These are phyloP conservation scores for Oreohelix idahoensis DNA, from an alignment of 1,140 invertebrate species.

Conservation along the genomic window DNA sequence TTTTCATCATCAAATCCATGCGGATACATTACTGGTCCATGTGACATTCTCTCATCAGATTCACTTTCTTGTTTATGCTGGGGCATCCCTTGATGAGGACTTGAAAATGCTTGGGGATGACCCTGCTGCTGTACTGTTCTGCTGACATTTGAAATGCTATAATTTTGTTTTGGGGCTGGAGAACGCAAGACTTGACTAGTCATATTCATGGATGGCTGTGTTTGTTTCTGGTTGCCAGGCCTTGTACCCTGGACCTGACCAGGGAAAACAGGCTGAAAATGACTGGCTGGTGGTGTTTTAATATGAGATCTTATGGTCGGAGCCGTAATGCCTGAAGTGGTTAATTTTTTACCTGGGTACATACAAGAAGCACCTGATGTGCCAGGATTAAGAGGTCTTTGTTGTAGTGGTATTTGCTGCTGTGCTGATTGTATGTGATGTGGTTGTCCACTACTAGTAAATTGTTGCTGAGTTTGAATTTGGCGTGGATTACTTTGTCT, in stretches of 20 bases:
- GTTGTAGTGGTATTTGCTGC: not conserved
- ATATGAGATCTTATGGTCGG: not conserved
- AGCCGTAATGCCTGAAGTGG: not conserved
- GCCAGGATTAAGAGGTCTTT: not conserved
- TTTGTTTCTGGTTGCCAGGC: not conserved
- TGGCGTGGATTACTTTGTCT: not conserved
- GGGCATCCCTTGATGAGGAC: not conserved
- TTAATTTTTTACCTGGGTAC: not conserved
- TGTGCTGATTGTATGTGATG: not conserved
- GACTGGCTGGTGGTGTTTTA: not conserved
- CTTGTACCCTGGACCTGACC: not conserved
- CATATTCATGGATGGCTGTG: not conserved
- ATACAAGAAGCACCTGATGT: not conserved
- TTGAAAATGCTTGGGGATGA: not conserved
- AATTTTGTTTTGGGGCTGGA: not conserved
- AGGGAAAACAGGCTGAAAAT: not conserved
- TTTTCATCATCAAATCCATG: conserved; percentile 4
- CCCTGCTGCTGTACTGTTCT: not conserved
- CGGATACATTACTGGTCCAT: not conserved
- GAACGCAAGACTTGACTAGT: not conserved
- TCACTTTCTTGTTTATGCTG: not conserved
- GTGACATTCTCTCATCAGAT: not conserved
- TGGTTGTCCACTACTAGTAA: not conserved
- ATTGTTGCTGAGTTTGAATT: not conserved
- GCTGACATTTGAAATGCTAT: not conserved